Evolutionary conservation across 2,113 vertebrate genomes (phyloP).

Genomic region (Meles meles): DNA sequence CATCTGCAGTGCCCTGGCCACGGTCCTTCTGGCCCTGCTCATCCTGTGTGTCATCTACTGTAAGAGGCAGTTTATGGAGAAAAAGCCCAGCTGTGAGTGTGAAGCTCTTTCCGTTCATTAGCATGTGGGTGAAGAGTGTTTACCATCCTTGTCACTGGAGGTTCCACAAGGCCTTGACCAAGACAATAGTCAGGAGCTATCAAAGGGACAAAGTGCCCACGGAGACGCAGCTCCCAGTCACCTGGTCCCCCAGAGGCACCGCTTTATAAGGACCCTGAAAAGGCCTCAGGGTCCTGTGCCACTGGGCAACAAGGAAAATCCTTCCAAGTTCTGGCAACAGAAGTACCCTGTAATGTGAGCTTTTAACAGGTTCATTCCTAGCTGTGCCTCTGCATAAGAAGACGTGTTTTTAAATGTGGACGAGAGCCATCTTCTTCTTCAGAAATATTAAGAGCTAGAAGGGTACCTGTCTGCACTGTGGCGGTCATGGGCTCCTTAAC

Average conservation of each 20-base stretch:
- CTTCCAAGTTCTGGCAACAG: background rate
- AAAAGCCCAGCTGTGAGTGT: conserved; percentile 93
- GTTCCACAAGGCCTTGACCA: background rate
- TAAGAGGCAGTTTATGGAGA: conserved; percentile 97
- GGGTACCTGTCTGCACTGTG: background rate
- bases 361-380: background rate
- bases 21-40: conserved; percentile 94
- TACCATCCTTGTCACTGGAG: fast-evolving
- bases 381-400: background rate
- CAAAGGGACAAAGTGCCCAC: fast-evolving
- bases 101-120: background rate
- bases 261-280: fast-evolving
- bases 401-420: background rate
- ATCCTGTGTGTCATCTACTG: conserved; percentile 97
- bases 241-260: background rate
- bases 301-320: background rate
- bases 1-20: conserved; percentile 95
- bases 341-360: background rate
- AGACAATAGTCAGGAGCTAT: background rate
- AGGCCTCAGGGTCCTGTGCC: background rate
- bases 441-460: background rate
- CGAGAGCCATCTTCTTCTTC: background rate
- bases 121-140: background rate
- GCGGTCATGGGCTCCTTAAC: fast-evolving
- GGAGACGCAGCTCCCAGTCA: no score